Conservation (phyloP, 1,140 invertebrate genomes). For the Coelopa frigida region DNA sequence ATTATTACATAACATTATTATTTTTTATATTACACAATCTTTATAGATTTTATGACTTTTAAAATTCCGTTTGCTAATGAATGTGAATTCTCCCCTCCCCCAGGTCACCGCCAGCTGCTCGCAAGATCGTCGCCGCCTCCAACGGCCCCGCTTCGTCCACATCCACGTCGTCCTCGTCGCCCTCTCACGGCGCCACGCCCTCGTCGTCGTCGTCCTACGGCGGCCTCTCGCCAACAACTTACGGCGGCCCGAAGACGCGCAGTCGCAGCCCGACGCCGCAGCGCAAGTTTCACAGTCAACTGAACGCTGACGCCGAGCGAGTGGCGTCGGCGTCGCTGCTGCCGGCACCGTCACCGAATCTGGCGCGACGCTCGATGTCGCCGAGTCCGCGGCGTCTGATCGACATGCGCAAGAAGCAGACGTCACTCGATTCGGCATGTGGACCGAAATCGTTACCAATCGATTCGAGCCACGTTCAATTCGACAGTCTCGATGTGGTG, state of each 20-base stretch:
- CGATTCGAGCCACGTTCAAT: slow-evolving; percentile 14
- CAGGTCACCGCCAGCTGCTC: slow-evolving; percentile 40
- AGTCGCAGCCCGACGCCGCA: slow-evolving; percentile 51
- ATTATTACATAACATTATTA: no score
- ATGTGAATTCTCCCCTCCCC: no score
- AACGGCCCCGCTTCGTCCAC: slow-evolving; percentile 12
- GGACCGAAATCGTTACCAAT: slow-evolving; percentile 30
- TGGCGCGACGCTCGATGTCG: slow-evolving; percentile 41
- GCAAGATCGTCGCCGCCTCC: slow-evolving; percentile 25
- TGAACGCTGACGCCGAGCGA: slow-evolving; percentile 6
- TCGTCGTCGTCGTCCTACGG: slow-evolving; percentile 9
- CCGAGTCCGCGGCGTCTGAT: slow-evolving; percentile 42
- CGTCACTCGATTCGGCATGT: slow-evolving; percentile 27
- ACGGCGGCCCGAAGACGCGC: slow-evolving; percentile 32
- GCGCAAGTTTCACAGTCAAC: slow-evolving; percentile 30
- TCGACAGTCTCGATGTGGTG: slow-evolving; percentile 6
- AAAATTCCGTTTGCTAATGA: no score
- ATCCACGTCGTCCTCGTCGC: slow-evolving; percentile 5
- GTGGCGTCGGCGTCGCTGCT: background rate
- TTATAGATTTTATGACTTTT: no score
- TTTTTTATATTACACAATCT: no score
- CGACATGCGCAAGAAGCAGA: slow-evolving; percentile 40
- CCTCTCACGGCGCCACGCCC: slow-evolving; percentile 14
- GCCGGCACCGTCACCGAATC: slow-evolving; percentile 18
- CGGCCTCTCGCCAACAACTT: slow-evolving; percentile 15